A percentile compares a stretch with the other conserved stretches of the same genome.
phyloP scores from a whole-genome alignment of 2,113 vertebrate genomes.

The Cyprinus carpio region DNA sequence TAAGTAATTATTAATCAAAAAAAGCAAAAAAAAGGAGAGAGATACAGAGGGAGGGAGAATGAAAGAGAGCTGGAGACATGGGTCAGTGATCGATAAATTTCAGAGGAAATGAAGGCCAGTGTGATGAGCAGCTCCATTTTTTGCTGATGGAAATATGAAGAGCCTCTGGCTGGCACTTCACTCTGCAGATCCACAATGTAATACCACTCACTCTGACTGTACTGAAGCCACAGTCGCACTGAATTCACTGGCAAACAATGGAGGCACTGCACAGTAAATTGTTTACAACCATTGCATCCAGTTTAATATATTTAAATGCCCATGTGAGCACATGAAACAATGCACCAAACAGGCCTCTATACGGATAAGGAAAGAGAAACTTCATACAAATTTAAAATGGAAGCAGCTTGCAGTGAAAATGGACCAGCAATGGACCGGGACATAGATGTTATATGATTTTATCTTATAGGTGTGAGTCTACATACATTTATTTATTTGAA shows the following conservation, averaged over 20 bases:
- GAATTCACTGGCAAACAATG: neutral
- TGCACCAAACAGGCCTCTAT: neutral
- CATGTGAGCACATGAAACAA: neutral
- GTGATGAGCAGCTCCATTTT: conserved; percentile 33
- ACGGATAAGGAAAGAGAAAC: too few relatives aligned
- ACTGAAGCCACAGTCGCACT: neutral
- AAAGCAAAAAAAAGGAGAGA: neutral
- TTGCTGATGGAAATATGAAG: conserved; percentile 37
- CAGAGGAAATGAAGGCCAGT: conserved; percentile 31
- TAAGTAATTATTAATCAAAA: too few relatives aligned
- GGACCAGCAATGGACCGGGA: too few relatives aligned
- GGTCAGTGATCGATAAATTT: conserved; percentile 40
- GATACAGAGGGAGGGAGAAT: neutral
- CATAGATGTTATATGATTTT: neutral
- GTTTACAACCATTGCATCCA: neutral
- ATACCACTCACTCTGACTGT: neutral
- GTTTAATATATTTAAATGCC: neutral
- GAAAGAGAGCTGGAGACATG: conserved; percentile 11
- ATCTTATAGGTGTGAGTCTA: neutral
- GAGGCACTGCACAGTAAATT: neutral
- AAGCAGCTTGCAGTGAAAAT: neutral
- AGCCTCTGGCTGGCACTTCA: conserved; percentile 25
- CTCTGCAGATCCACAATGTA: conserved; percentile 1
- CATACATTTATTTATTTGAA: neutral
- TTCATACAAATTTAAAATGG: neutral